phyloP scores from a whole-genome alignment of 2,888 invertebrate genomes.

The Cheilosia vulpina region DNA sequence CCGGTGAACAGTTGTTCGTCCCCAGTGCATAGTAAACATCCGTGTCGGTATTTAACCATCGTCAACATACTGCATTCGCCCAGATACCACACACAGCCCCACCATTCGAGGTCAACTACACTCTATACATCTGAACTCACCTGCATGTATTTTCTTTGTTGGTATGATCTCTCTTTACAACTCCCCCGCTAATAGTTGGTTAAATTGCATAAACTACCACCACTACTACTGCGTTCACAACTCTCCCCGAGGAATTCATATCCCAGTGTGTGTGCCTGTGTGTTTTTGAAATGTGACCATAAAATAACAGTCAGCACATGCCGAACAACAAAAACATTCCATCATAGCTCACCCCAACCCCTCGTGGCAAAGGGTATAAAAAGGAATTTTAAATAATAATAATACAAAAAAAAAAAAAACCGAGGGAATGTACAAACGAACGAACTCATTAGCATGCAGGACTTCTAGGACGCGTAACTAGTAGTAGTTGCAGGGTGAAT shows the following conservation, averaged over 20 bases:
- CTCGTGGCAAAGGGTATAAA: conserved; percentile 28
- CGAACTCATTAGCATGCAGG: conserved; percentile 70
- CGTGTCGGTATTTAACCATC: conserved; percentile 48
- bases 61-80: conserved; percentile 33
- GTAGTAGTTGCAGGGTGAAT: conserved; percentile 58
- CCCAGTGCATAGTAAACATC: not conserved
- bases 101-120: conserved; percentile 53
- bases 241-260: not conserved
- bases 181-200: conserved; percentile 45
- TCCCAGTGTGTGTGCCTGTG: conserved; percentile 10
- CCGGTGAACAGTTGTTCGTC: conserved; percentile 8
- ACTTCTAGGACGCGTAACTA: not conserved
- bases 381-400: conserved; percentile 58
- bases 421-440: conserved; percentile 37
- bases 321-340: conserved; percentile 60
- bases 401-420: conserved; percentile 16
- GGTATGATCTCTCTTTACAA: conserved; percentile 48
- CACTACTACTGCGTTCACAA: not conserved
- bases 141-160: conserved; percentile 6
- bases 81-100: not conserved
- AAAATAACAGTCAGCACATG: conserved; percentile 70
- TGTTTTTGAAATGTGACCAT: conserved; percentile 52
- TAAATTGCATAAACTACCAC: conserved; percentile 15
- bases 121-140: not conserved
- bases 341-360: conserved; percentile 23